These are phyloP conservation scores for Aphidius colemani DNA, from an alignment of 2,888 invertebrate genomes.

Conservation along the genomic window DNA sequence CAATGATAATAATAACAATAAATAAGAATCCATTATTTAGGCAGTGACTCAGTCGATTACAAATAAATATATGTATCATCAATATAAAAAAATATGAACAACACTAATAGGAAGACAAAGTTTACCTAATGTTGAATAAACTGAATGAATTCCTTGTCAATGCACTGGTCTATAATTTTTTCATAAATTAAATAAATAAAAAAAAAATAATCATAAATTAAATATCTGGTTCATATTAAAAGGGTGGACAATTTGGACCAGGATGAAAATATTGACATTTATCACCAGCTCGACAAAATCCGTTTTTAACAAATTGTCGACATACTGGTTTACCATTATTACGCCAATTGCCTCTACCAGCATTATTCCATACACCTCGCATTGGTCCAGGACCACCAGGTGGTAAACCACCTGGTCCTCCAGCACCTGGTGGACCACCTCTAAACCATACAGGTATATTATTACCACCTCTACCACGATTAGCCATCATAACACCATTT, in stretches of 20 bases:
- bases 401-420: constrained; percentile 46
- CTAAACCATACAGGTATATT: constrained; percentile 55
- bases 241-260: constrained; percentile 66
- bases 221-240: constrained; percentile 38
- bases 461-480: constrained; percentile 52
- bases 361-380: constrained; percentile 62
- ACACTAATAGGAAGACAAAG: neutral
- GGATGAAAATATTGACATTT: constrained; percentile 85
- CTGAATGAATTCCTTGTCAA: neutral
- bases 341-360: constrained; percentile 63
- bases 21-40: constrained; percentile 16
- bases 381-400: constrained; percentile 63
- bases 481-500: constrained; percentile 35
- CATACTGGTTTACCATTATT: constrained; percentile 64
- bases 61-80: constrained; percentile 17
- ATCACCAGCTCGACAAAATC: constrained; percentile 81
- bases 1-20: neutral
- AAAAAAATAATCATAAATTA: neutral
- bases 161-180: neutral
- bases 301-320: constrained; percentile 78
- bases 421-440: constrained; percentile 48
- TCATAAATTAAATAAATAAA: neutral
- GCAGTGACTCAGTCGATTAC: constrained; percentile 17
- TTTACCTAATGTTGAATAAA: no score
- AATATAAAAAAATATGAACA: neutral